Percentiles rank a stretch among this genome's conserved stretches.
These are phyloP conservation scores for Chrysoperla carnea DNA, from an alignment of 1,140 invertebrate species.

Conservation along the genomic window DNA sequence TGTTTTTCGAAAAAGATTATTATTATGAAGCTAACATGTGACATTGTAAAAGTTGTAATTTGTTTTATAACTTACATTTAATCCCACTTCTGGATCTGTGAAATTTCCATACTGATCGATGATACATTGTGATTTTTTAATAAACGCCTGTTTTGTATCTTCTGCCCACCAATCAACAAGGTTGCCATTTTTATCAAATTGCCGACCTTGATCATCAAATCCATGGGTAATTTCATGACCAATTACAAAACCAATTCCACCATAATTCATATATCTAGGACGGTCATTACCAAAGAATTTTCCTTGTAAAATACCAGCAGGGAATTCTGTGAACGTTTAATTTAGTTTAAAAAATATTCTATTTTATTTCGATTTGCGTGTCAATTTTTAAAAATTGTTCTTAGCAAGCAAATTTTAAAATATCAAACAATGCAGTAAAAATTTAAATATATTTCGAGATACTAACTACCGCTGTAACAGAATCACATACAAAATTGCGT, in stretches of 20 bases:
- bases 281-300: slow-evolving; percentile 48
- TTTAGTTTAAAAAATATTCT: slow-evolving; percentile 3
- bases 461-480: too few species aligned
- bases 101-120: slow-evolving; percentile 50
- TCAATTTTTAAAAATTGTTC: neutral
- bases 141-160: slow-evolving; percentile 26
- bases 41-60: neutral
- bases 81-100: slow-evolving; percentile 22
- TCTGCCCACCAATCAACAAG: slow-evolving; percentile 38
- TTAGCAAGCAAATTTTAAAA: neutral
- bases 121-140: slow-evolving; percentile 43
- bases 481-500: too few species aligned
- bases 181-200: slow-evolving; percentile 82
- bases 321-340: slow-evolving; percentile 34
- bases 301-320: slow-evolving; percentile 58
- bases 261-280: slow-evolving; percentile 58
- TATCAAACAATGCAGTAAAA: neutral
- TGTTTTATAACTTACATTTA: slow-evolving; percentile 14
- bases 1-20: too few species aligned
- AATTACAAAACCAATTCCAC: slow-evolving; percentile 50
- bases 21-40: slow-evolving; percentile 4
- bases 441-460: too few species aligned
- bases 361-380: neutral
- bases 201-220: slow-evolving; percentile 78
- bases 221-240: slow-evolving; percentile 37